Evolutionary conservation across 30 jellyfish, hydroid and myxozoan genomes (phyloP), one percentile per base, ranked within the genome.

Genomic region (Aurelia aurita): DNA sequence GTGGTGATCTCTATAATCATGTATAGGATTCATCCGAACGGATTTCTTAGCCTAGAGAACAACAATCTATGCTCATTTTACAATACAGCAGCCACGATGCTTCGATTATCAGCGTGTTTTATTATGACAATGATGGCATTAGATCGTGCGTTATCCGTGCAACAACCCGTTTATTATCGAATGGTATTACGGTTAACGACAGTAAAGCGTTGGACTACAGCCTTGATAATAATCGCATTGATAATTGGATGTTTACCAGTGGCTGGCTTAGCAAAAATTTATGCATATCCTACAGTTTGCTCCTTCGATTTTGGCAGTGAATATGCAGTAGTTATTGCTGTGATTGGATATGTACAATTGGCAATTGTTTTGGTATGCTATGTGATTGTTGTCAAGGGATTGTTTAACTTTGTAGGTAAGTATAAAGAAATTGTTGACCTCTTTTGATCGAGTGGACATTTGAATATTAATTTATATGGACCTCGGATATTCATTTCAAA

Each of bases 71-170:
- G 98, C 69, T 53, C 80, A 60, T 73, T 77, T 21, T 94, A 87
- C 89, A 69, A 53, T 63, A 46, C 90, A 26, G 89, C 90, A 5
- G 98, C 97, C 6, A 82, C 97, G 20, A 65, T 82, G 88, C 79
- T 87, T 2, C 97, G 98, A 15, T 83, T 87, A 21, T 79, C 97
- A 20, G 95, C 91, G 27, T 95, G 96, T 54, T 80, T 87, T 57
- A 57, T 88, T 21, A 87, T 97, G 85, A 87, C 98, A 4, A 76
- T 67, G 72, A 84, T 93, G 89, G 97, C 98, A 5, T 26, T 93
- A 3, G 98, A 93, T 79, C 96, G 98, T 51, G 96, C 96, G n/a
- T 43, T 82, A 47, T 95, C 97, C n/a, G 90, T 93, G 20, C 69
- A 87, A 28, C 29, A 31, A 21, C 98, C 98, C 5, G 53, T 93